These are phyloP conservation scores for Enteromius anoplus DNA, from an alignment of 2,797 vertebrate species.

Conservation along the genomic window DNA sequence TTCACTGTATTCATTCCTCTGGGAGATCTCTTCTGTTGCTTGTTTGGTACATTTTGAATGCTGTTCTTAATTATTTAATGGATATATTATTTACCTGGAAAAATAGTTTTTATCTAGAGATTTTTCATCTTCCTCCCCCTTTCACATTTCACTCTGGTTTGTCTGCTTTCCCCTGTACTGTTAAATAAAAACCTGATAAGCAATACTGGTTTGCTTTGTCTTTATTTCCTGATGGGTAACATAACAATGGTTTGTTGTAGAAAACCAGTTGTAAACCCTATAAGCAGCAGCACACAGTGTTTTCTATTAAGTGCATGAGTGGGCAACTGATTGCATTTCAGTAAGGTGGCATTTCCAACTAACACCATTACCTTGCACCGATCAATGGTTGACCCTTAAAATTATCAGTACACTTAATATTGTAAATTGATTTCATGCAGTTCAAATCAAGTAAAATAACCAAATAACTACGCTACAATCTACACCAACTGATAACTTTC, in stretches of 20 bases:
- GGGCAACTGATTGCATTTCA: background rate
- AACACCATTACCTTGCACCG: background rate
- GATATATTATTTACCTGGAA: conserved; percentile 82
- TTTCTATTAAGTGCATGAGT: background rate
- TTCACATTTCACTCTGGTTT: conserved; percentile 57
- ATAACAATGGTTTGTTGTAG: background rate
- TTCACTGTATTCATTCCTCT: conserved; percentile 90
- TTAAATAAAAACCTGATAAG: conserved; percentile 86
- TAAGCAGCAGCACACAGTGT: background rate
- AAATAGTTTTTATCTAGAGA: conserved; percentile 83
- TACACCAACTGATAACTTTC: too few relatives aligned
- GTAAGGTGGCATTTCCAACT: background rate
- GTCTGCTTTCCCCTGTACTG: conserved; percentile 79
- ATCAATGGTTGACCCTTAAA: too few relatives aligned
- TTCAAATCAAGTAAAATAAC: too few relatives aligned
- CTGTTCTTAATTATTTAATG: conserved; percentile 93
- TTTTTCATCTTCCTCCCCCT: background rate
- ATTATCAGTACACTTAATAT: too few relatives aligned
- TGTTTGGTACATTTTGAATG: conserved; percentile 94
- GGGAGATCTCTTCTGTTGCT: conserved; percentile 81
- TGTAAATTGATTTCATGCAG: too few relatives aligned
- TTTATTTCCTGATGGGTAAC: background rate
- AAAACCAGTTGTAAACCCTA: background rate
- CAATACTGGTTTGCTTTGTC: background rate
- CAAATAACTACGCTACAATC: too few relatives aligned